Base-by-base conservation (phyloP, 2,888 invertebrate species). In the Torymus auratus region DNA sequence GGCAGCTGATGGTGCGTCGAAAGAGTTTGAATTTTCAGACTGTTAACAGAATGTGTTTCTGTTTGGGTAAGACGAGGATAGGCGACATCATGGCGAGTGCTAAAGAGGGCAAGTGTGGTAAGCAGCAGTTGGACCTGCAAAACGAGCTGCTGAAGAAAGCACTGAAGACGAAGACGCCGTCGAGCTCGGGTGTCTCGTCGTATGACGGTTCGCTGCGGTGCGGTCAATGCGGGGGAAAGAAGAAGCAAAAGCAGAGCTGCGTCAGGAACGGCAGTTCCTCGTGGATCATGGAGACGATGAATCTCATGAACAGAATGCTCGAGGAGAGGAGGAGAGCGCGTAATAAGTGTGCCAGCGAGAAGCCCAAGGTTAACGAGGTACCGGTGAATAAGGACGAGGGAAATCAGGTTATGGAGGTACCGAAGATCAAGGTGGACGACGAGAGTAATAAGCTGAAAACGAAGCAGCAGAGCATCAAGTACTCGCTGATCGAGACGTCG, bases 221-320 rank as follows among this genome's bases (percentile, higher is more conserved):
- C 67, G 52, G 15, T 50, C 17, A 68, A 12, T 78, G 68, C n/a
- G 78, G 41, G 0, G 56, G 73, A 0, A 69, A 12, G 14, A 73
- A 56, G n/a, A 79, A 72, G 14, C 67, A 17, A 1, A 68, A 52
- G 4, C 28, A 68, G 3, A 41, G 23, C 20, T 12, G 11, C 17
- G n/a, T n/a, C 7, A 60, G 7, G 17, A 20, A n/a, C 11, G 5
- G 14, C 5, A 55, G 15, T 62, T 15, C 68, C 50, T 23, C n/a
- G n/a, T 80, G 69, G 73, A 55, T 83, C 5, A 14, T 10, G 0
- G 73, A 76, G 4, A 77, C 76, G 0, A 14, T 82, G 14, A 62
- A 68, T 56, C 23, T 73, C 0, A 15, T 79, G 64, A 55, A 55
- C 5, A 82, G 77, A n/a, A 2, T 82, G 0, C 1, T 82, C 1